These are phyloP conservation scores for Neoascia interrupta DNA, from an alignment of 2,888 invertebrate species.

Conservation along the genomic window DNA sequence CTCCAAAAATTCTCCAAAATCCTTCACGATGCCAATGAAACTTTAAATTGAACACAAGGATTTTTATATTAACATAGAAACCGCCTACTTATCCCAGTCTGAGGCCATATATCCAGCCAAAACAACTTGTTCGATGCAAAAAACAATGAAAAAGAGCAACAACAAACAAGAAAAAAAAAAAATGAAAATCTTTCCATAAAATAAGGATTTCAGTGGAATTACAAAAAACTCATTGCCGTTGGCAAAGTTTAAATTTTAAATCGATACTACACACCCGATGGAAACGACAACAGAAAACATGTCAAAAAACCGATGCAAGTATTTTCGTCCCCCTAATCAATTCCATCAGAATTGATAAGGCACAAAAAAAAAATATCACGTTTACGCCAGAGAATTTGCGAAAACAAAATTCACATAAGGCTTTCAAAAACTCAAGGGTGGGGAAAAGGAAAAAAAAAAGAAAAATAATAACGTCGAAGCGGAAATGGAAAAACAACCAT, in stretches of 20 bases:
- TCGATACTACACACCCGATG: neutral
- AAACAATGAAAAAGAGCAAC: too few relatives aligned
- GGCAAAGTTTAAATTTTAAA: constrained; percentile 33
- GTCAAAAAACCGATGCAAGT: constrained; percentile 9
- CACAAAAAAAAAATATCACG: constrained; percentile 10
- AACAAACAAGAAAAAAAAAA: neutral
- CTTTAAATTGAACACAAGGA: constrained; percentile 44
- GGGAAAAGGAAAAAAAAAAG: neutral
- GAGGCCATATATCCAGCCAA: neutral
- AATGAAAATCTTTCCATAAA: constrained; percentile 10
- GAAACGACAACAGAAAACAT: neutral
- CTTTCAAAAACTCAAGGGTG: neutral
- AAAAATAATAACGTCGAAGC: constrained; percentile 4
- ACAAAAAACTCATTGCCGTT: neutral
- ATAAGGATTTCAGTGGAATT: constrained; percentile 10
- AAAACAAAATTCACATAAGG: neutral
- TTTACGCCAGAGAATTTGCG: neutral
- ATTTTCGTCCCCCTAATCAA: constrained; percentile 17
- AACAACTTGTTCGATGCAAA: neutral
- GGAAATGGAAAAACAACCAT: constrained; percentile 12
- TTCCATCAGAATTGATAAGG: constrained; percentile 28
- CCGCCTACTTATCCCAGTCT: constrained; percentile 33
- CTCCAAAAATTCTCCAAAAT: constrained; percentile 30
- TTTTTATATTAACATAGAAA: constrained; percentile 52
- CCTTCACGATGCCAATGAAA: constrained; percentile 41